A percentile compares a stretch with the other conserved stretches of the same genome.
Evolutionary conservation across 2,888 invertebrate species (phyloP).

Genomic region (Acrobasis suavella): DNA sequence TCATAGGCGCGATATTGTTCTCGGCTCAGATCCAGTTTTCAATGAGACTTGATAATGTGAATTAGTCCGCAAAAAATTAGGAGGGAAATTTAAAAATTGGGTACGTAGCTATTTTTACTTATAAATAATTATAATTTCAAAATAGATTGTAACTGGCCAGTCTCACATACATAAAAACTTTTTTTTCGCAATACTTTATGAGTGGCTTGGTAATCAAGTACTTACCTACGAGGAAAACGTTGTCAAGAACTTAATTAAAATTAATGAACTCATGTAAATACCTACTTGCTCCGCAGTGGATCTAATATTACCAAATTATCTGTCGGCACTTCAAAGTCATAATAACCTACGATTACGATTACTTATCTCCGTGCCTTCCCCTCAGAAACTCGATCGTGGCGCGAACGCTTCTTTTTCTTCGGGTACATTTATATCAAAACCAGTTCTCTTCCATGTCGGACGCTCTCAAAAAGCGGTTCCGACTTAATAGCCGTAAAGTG

Average conservation of each 20-base stretch:
- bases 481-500: constrained; percentile 71
- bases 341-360: constrained; percentile 76
- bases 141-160: no score
- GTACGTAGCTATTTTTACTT: no score
- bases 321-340: constrained; percentile 71
- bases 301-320: constrained; percentile 40
- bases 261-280: background rate
- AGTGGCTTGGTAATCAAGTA: no score
- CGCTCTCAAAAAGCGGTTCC: constrained; percentile 66
- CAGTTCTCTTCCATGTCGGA: constrained; percentile 67
- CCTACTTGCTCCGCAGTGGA: background rate
- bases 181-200: no score
- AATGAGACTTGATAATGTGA: no score
- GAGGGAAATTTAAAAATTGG: no score
- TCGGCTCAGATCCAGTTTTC: no score
- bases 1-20: no score
- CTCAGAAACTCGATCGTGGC: constrained; percentile 62
- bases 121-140: no score
- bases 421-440: constrained; percentile 59
- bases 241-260: background rate
- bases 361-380: constrained; percentile 54
- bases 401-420: constrained; percentile 64
- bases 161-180: no score
- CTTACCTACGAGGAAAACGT: background rate
- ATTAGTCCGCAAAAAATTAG: no score